A percentile compares a stretch with the other conserved stretches of the same genome.
Evolutionary conservation across 2,888 invertebrate species (phyloP).

Genomic region (Elgonia sp.): DNA sequence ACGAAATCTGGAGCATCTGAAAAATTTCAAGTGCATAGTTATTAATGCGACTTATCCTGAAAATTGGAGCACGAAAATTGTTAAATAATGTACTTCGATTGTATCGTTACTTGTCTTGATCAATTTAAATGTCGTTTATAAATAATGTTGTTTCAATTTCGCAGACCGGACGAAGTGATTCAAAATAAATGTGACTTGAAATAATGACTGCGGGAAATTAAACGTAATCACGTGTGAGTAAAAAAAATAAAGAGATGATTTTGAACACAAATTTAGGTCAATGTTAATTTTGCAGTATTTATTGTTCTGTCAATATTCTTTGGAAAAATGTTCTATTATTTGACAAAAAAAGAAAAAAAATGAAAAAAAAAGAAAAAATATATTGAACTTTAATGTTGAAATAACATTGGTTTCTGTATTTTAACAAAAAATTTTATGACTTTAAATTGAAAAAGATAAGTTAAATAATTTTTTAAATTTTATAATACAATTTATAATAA

Average conservation of each 20-base stretch:
- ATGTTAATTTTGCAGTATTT: conserved; percentile 64
- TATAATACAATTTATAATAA: no score
- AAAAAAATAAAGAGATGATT: conserved; percentile 49
- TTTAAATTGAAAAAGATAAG: no score
- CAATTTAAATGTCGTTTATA: no score
- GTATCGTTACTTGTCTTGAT: neutral
- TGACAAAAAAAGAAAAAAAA: conserved; percentile 25
- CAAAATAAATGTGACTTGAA: neutral
- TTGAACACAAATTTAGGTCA: conserved; percentile 59
- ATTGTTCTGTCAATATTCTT: conserved; percentile 51
- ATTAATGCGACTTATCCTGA: neutral
- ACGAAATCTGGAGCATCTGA: conserved; percentile 1
- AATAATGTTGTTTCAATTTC: no score
- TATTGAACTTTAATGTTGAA: conserved; percentile 38
- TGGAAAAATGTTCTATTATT: conserved; percentile 27
- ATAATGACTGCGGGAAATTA: conserved; percentile 22
- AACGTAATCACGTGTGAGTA: conserved; percentile 3
- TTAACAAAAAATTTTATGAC: no score
- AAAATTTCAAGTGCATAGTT: neutral
- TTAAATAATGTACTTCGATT: neutral
- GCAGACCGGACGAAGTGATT: neutral
- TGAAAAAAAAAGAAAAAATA: conserved; percentile 41
- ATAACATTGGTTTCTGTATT: conserved; percentile 61
- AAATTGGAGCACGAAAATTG: neutral
- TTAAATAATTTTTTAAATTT: no score